Base-by-base conservation (phyloP, 1,140 invertebrate species). In the Globodera ellingtonae region DNA sequence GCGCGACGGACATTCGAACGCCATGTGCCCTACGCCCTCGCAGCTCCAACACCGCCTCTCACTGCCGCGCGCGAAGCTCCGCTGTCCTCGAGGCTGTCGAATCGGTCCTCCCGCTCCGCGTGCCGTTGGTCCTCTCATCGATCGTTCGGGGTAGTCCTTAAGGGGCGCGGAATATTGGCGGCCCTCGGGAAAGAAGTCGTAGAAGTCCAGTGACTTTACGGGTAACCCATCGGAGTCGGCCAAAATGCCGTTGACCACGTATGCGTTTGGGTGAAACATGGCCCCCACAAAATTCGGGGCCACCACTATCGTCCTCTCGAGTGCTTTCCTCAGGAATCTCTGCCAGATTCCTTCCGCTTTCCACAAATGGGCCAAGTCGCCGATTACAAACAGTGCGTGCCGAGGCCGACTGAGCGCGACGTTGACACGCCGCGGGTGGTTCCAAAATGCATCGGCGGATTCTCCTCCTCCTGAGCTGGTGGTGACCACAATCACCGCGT, bases 361-460 rank as follows among this genome's bases (percentile, higher is more conserved):
- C 71, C 71, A 72, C 18, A 72, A n/a, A n/a, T 50, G 47, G 18
- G n/a, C 21, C 6, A 72, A 4, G 10, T 72, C 71, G 7, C 71
- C 71, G 7, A 72, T 4, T 6, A 72, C 35, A 4, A 72, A 21
- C 9, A 72, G 8, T 6, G 21, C 71, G 52, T 35, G 52, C 71
- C 71, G 47, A 3, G 47, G 47, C n/a, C 71, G 71, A 10, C 71
- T 72, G 71, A 72, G 71, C 7, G 71, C 71, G 21, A 72, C 71
- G 35, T 72, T 72, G 18, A 72, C 71, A 1, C 71, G 21, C 18
- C 71, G 21, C 52, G 47, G 47, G 24, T 72, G 18, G 24, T 72
- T 72, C 71, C 71, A 72, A 10, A 72, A 72, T 6, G 71, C 71
- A 44, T 44, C 35, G 7, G 47, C n/a, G 10, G 4, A n/a, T 0